Conservation (phyloP, 2,797 vertebrate species). For the Bufotes viridis region DNA sequence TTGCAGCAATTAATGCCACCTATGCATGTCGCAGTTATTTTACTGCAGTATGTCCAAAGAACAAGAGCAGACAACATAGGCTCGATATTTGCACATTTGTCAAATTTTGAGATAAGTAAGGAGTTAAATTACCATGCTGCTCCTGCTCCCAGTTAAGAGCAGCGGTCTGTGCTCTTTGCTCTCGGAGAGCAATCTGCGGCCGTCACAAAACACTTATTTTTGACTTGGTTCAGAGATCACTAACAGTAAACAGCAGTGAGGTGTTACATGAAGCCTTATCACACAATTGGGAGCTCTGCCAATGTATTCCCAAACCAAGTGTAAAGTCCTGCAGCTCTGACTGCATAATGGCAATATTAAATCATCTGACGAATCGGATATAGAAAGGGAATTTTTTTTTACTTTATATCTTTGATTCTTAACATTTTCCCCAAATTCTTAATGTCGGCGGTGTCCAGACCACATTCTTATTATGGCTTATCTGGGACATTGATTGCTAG, state of each 20-base stretch:
- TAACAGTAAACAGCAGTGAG: slow-evolving; percentile 53
- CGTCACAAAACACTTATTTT: slow-evolving; percentile 54
- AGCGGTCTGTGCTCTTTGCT: slow-evolving; percentile 39
- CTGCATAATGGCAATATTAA: slow-evolving; percentile 33
- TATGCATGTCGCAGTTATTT: background rate
- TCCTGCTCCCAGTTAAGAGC: slow-evolving; percentile 19
- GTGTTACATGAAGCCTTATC: slow-evolving; percentile 50
- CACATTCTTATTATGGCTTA: too few relatives aligned
- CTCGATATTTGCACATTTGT: background rate
- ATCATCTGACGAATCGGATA: slow-evolving; percentile 25
- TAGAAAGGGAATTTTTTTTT: background rate
- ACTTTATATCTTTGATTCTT: background rate
- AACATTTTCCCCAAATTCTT: background rate
- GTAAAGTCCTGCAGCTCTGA: slow-evolving; percentile 32
- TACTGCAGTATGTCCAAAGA: background rate
- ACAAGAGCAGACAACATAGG: background rate
- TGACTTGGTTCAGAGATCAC: slow-evolving; percentile 50
- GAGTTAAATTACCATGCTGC: slow-evolving; percentile 11
- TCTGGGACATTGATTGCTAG: too few relatives aligned
- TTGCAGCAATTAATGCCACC: too few relatives aligned
- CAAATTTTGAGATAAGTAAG: background rate
- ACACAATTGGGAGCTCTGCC: slow-evolving; percentile 33
- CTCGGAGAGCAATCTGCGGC: slow-evolving; percentile 28
- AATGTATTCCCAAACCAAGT: slow-evolving; percentile 36
- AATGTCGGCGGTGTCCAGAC: background rate